Percentiles rank a stretch among this genome's conserved stretches.
Evolutionary conservation across 2,113 vertebrate genomes (phyloP).

Genomic region (Eurypyga helias): DNA sequence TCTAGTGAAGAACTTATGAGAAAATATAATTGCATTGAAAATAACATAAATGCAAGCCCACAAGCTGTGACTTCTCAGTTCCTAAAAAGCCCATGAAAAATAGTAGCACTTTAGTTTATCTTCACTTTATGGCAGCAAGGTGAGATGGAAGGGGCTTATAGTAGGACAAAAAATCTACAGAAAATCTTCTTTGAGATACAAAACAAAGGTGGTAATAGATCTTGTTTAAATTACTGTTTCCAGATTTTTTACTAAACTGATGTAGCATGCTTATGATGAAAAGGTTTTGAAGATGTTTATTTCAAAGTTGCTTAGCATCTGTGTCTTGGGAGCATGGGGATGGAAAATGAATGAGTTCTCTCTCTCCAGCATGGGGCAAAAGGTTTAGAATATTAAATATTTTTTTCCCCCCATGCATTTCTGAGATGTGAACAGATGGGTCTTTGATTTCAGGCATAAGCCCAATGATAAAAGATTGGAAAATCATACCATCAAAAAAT

Average conservation of each 20-base stretch:
- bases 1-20: background rate
- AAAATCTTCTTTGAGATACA: background rate
- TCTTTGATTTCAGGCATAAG: constrained; percentile 3
- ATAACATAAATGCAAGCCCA: background rate
- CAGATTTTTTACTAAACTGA: background rate
- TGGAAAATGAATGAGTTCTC: background rate
- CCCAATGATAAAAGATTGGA: constrained; percentile 48
- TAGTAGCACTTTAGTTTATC: background rate
- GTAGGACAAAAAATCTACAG: background rate
- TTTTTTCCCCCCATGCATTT: background rate
- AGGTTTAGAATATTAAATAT: background rate
- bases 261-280: background rate
- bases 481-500: constrained; percentile 78
- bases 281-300: background rate
- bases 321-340: background rate
- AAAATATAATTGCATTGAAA: background rate
- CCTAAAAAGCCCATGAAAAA: too few relatives aligned
- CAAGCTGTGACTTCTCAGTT: background rate
- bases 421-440: constrained; percentile 6
- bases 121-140: background rate
- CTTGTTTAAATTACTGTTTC: background rate
- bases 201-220: background rate
- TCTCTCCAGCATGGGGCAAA: background rate
- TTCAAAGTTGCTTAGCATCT: background rate
- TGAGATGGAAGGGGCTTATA: background rate